Conservation (phyloP, 2,888 invertebrate species). For the Myopa testacea region DNA sequence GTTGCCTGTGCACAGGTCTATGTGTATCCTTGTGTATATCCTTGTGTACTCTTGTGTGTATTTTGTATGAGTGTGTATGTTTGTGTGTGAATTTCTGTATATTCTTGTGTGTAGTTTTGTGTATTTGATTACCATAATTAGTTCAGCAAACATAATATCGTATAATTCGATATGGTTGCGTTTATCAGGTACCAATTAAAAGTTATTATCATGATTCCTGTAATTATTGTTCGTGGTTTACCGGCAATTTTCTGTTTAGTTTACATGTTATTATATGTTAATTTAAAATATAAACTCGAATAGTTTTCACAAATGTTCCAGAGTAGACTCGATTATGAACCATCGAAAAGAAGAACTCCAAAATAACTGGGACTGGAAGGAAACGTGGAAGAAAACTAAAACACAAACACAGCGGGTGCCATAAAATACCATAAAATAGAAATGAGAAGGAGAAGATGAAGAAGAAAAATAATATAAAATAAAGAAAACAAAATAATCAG, state of each 20-base stretch:
- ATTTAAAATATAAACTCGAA: background rate
- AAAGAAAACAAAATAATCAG: too few species aligned
- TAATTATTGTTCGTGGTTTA: background rate
- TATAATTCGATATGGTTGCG: conserved; percentile 46
- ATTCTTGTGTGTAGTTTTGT: background rate
- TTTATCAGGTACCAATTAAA: conserved; percentile 48
- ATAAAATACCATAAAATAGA: too few species aligned
- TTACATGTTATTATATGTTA: background rate
- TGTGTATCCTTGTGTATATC: too few species aligned
- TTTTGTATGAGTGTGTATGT: background rate
- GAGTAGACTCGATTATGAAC: background rate
- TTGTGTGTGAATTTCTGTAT: conserved; percentile 9
- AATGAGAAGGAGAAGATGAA: background rate
- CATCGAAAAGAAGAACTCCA: background rate
- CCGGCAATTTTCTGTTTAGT: background rate
- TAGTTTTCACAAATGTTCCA: background rate
- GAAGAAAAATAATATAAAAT: background rate
- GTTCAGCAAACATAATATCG: background rate
- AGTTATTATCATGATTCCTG: conserved; percentile 41
- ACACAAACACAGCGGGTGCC: too few species aligned
- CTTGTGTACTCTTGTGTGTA: too few species aligned
- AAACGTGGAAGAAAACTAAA: too few species aligned
- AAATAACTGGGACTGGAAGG: background rate
- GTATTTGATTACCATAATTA: background rate
- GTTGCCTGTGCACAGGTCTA: too few species aligned